Evolutionary conservation across 1,140 invertebrate species (phyloP), one percentile per base, ranked within the genome.

Genomic region (Rhagoletis pomonella): DNA sequence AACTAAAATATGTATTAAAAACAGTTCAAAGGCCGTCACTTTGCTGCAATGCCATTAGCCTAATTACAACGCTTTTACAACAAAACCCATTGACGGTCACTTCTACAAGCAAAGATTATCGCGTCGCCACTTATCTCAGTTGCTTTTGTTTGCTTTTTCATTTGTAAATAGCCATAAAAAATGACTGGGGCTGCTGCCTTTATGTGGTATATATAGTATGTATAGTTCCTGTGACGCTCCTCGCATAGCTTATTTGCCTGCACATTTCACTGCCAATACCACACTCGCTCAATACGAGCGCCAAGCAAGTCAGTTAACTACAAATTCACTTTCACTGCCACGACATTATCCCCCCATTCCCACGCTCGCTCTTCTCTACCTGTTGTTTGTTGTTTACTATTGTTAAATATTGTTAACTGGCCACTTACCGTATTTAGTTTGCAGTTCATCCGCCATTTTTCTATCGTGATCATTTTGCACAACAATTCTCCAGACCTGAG

Each of bases 401-500:
- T 86, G 29, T 29, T 86, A 62, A 44, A 17, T 67, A 86, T 59
- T 65, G 50, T 64, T 65, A 64, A 73, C 14, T 73, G 42, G 67
- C 17, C 1, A 91, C 92, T 88, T 85, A 93, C 92, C 91, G 59
- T 90, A 93, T 88, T 93, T 93, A 5, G 91, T 90, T 87, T 92
- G 90, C 84, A 93, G 87, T 42, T 93, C 91, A 39, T 92, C 90
- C 85, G 92, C 92, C 88, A 91, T 42, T 77, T 90, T 89, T 88
- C 89, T 91, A 19, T 92, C 90, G 89, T 91, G 90, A 90, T 94
- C 69, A 88, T 90, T 91, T 88, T 93, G 93, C 39, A 94, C 93
- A 44, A 93, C 90, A 69, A 95, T 94, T 88, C 95, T 94, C 95
- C 94, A 95, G 9, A 95, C 89, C 90, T 95, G 95, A 19, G 94